Evolutionary conservation across 2,888 invertebrate genomes (phyloP), one percentile per base, ranked within the genome.

Genomic region (Linnaemya tessellans): DNA sequence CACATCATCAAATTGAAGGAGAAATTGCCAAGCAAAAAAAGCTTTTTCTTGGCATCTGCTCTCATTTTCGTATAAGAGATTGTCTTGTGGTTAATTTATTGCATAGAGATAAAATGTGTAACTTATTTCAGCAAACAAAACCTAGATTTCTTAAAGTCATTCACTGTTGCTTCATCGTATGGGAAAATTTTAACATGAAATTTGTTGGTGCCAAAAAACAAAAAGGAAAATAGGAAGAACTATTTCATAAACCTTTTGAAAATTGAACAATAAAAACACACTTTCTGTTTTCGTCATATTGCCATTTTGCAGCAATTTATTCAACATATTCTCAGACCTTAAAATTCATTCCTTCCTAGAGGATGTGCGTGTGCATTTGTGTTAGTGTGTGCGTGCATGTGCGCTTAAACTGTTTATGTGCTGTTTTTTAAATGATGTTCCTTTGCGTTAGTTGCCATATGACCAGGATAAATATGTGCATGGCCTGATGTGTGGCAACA

Each of bases 311-410:
- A n/a, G 74, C 71, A 77, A 84, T 80, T 84, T 80, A 75, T 60
- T 71, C 51, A 80, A 67, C 80, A 80, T 80, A 85, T 85, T 82
- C 78, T 79, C 70, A 54, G 73, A 43, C 56, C 71, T 77, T 56
- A 56, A 64, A 56, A 56, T 70, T 35, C 41, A 35, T 84, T 35
- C 18, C 13, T 43, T 54, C 9, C 68, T 60, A n/a, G 43, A 81
- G 35, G 41, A 58, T 22, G 30, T 60, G 54, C 7, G 13, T 46
- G 51, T 43, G 35, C 9, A 13, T n/a, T n/a, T 74, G 56, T 5
- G n/a, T 5, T 10, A 5, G 22, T 60, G 30, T 30, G 25, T 56
- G 35, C n/a, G n/a, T n/a, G n/a, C n/a, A n/a, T 65, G 3, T 30
- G 64, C 56, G 18, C 18, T 2, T 35, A 7, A n/a, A n/a, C 9